phyloP scores from a whole-genome alignment of 1,140 invertebrate species.

The Sitobion miscanthi region DNA sequence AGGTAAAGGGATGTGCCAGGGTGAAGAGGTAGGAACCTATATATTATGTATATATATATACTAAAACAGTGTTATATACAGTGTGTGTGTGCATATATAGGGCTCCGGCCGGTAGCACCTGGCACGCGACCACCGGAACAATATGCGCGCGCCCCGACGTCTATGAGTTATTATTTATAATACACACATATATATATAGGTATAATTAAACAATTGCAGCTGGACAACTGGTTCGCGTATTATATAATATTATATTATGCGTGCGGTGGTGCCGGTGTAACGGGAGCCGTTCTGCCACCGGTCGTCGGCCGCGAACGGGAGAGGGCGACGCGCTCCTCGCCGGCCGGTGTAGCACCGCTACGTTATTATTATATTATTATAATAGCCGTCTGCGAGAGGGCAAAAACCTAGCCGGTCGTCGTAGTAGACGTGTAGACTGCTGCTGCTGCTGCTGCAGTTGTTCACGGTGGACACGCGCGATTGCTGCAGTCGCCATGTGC shows the following conservation, averaged over 20 bases:
- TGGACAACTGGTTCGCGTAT: constrained; percentile 50
- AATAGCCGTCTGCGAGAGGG: neutral
- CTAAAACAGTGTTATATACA: neutral
- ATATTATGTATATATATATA: neutral
- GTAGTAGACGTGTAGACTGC: neutral
- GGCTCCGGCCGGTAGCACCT: constrained; percentile 30
- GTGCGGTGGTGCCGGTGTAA: constrained; percentile 24
- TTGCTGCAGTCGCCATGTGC: neutral
- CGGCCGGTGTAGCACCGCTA: constrained; percentile 24
- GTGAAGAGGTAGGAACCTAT: neutral
- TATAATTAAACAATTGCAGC: constrained; percentile 53
- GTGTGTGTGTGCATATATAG: neutral
- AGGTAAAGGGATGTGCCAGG: neutral
- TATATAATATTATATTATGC: neutral
- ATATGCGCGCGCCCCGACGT: constrained; percentile 40
- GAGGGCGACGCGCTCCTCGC: neutral
- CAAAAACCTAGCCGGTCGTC: neutral
- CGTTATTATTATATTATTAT: constrained; percentile 14
- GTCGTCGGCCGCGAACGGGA: neutral
- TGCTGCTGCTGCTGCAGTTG: neutral
- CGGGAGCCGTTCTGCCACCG: constrained; percentile 45
- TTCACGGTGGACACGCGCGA: neutral
- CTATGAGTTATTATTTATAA: constrained; percentile 50
- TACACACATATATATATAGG: neutral
- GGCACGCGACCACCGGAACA: constrained; percentile 56